Evolutionary conservation across 2,888 invertebrate species (phyloP).

Genomic region (Patella ulyssiponensis): DNA sequence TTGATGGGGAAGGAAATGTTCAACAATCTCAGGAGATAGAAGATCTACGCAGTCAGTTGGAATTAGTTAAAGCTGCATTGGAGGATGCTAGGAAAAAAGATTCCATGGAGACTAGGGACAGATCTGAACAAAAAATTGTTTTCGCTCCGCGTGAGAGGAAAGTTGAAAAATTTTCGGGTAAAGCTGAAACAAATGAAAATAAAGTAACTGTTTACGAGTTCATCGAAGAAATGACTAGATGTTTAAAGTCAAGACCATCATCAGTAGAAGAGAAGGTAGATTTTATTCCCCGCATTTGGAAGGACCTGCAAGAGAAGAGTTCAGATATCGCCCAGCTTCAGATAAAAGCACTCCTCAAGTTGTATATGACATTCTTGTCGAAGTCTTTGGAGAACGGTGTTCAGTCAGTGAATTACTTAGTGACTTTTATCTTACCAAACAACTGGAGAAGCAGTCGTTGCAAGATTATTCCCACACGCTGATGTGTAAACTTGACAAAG

Average conservation of each 20-base stretch:
- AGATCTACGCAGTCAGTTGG: not conserved
- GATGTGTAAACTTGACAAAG: not conserved
- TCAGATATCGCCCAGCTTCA: not conserved
- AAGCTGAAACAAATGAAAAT: not conserved
- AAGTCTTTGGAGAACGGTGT: not conserved
- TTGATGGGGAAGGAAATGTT: not conserved
- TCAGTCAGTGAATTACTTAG: not conserved
- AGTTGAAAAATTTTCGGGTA: not conserved
- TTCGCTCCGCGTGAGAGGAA: not conserved
- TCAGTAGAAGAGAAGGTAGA: not conserved
- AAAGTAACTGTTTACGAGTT: not conserved
- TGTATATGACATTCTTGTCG: not conserved
- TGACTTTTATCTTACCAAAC: not conserved
- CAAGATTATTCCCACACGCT: constrained; percentile 1
- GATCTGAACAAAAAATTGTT: not conserved
- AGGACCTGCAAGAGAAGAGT: constrained; percentile 3
- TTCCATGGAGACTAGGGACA: no score
- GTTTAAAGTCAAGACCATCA: not conserved
- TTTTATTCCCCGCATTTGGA: not conserved
- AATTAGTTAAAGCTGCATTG: not conserved
- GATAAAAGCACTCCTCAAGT: not conserved
- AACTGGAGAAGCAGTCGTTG: not conserved
- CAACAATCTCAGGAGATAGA: not conserved
- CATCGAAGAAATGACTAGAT: not conserved
- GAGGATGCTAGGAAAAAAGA: not conserved